These are phyloP conservation scores for Drosophila micromelanica DNA, from an alignment of 1,140 invertebrate species.

Conservation along the genomic window DNA sequence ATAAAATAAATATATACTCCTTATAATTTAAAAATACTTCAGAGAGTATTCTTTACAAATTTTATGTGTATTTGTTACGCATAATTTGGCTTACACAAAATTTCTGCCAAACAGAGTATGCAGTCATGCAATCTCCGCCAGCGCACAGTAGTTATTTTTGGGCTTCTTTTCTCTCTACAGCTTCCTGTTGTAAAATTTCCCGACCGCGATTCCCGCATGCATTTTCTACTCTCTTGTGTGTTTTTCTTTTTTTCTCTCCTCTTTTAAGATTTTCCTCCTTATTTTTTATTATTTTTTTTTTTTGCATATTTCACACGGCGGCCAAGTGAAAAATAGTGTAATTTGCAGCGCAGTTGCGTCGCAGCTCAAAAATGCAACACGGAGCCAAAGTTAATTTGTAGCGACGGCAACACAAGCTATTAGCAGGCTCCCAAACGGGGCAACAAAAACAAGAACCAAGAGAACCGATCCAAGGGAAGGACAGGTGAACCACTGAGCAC, in stretches of 20 bases:
- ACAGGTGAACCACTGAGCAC: not conserved
- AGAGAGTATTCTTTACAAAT: no score
- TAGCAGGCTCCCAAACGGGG: slow-evolving; percentile 65
- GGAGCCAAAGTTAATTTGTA: slow-evolving; percentile 81
- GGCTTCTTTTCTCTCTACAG: slow-evolving; percentile 10
- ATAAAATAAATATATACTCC: no score
- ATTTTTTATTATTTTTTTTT: slow-evolving; percentile 38
- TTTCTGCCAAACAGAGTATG: no score
- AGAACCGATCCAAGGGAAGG: not conserved
- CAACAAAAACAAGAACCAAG: not conserved
- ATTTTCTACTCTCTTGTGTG: slow-evolving; percentile 12
- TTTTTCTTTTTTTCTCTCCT: slow-evolving; percentile 40
- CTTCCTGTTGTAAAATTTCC: slow-evolving; percentile 71
- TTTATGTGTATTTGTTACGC: no score
- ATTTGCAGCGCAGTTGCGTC: slow-evolving; percentile 60
- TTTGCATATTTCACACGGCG: slow-evolving; percentile 80
- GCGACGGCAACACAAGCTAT: slow-evolving; percentile 80
- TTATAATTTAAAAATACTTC: no score
- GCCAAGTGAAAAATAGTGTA: slow-evolving; percentile 78
- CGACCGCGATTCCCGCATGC: slow-evolving; percentile 37
- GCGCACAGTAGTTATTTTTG: no score
- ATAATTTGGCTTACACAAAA: no score
- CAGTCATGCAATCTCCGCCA: no score
- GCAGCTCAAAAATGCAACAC: slow-evolving; percentile 66
- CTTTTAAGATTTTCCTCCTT: not conserved